phyloP scores from a whole-genome alignment of 2,797 vertebrate genomes.

The Myotis findleyi region DNA sequence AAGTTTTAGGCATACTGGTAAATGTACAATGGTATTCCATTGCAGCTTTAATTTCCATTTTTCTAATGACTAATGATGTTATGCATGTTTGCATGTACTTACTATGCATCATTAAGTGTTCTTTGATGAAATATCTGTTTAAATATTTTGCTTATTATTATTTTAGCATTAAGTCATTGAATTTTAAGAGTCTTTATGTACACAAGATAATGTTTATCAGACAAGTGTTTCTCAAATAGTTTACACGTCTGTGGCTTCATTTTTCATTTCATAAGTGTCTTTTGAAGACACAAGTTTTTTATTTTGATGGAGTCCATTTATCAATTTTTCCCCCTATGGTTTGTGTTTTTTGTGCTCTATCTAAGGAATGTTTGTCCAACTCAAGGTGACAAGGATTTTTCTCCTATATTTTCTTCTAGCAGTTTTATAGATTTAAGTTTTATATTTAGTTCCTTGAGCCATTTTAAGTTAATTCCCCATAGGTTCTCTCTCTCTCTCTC shows the following conservation, averaged over 20 bases:
- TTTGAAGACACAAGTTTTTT: not conserved
- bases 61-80: not conserved
- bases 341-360: not conserved
- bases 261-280: not conserved
- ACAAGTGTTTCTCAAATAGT: not conserved
- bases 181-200: conserved; percentile 14
- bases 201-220: not conserved
- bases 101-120: not conserved
- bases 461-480: not conserved
- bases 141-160: conserved; percentile 17
- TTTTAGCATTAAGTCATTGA: not conserved
- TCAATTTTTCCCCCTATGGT: not conserved
- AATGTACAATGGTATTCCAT: not conserved
- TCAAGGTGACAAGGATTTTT: not conserved
- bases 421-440: not conserved
- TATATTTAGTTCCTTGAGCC: not conserved
- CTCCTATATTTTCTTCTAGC: not conserved
- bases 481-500: not conserved
- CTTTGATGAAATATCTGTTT: not conserved
- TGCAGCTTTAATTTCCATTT: not conserved
- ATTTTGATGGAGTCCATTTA: not conserved
- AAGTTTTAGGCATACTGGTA: not conserved
- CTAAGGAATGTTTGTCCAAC: not conserved
- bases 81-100: not conserved
- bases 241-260: not conserved